Evolutionary conservation across 1,140 invertebrate species (phyloP).

Genomic region (Pentalonia nigronervosa): DNA sequence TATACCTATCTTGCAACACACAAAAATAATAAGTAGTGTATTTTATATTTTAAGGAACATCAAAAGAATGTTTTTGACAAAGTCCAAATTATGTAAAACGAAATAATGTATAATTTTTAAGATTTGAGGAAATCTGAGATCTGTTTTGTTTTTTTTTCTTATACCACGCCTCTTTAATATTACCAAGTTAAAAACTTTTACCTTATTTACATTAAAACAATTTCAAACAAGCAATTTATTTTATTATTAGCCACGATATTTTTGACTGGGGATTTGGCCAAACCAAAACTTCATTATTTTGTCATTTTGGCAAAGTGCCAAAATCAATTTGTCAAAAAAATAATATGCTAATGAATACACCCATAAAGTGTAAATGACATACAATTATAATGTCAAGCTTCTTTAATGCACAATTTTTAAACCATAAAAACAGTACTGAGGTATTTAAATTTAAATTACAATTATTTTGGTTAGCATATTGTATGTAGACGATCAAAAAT

Average conservation of each 20-base stretch:
- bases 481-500: neutral
- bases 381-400: neutral
- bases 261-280: neutral
- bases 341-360: constrained; percentile 21
- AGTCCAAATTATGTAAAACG: neutral
- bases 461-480: neutral
- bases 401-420: neutral
- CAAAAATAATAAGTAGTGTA: neutral
- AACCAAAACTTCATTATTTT: constrained; percentile 45
- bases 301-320: constrained; percentile 27
- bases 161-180: constrained; percentile 3
- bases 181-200: constrained; percentile 21
- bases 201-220: constrained; percentile 33
- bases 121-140: neutral
- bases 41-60: neutral
- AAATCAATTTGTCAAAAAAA: constrained; percentile 51
- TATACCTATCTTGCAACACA: neutral
- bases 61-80: constrained; percentile 20
- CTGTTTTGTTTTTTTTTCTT: neutral
- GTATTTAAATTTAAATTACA: neutral
- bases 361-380: constrained; percentile 22
- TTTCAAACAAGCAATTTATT: constrained; percentile 21
- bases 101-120: neutral
- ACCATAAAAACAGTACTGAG: too few relatives aligned
- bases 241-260: constrained; percentile 10